Base-by-base conservation (phyloP, 2,797 vertebrate genomes). In the Paguma larvata region DNA sequence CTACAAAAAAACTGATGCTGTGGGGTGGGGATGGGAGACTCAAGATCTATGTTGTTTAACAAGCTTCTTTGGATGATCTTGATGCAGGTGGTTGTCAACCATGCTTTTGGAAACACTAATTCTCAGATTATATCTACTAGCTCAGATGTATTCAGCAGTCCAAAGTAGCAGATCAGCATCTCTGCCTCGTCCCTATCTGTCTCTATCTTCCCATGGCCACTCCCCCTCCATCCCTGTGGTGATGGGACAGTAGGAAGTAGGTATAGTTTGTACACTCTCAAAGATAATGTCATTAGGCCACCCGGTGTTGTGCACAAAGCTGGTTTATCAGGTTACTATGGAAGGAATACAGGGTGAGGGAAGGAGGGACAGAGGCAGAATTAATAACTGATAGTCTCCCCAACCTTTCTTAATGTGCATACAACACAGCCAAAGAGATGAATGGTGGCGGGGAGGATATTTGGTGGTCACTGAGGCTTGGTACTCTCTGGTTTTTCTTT, bases 201-300 rank as follows among this genome's bases (percentile, higher is more conserved):
- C 21, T 46, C 6, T 41, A 15, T 72, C 41, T 73, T 32, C 14
- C 27, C 25, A 34, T 44, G 85, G 88, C 77, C 5, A 0, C 56
- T 14, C 90, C 38, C 23, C 41, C 90, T 97, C 67, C 65, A 92
- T 96, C 77, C 46, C 12, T 92, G 53, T 94, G 13, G 96, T 4
- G 18, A 53, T 2, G 9, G 87, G 41, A 73, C 65, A 27, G 44
- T 51, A 11, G 14, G 14, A 63, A 94, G 70, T 34, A 86, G 48
- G 16, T 70, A 72, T 51, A 48, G 70, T 62, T 87, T 53, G 77
- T 94, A 67, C 21, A 82, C 59, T n/a, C 56, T 77, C 27, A 25
- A 38, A 82, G 67, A 63, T 65, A 82, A 27, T 73, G 67, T 41
- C 72, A 16, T 65, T 9, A 80, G 32, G n/a, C 27, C 30, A 63